These are phyloP conservation scores for Abrostola triplasia DNA, from an alignment of 2,888 invertebrate genomes.

Conservation along the genomic window DNA sequence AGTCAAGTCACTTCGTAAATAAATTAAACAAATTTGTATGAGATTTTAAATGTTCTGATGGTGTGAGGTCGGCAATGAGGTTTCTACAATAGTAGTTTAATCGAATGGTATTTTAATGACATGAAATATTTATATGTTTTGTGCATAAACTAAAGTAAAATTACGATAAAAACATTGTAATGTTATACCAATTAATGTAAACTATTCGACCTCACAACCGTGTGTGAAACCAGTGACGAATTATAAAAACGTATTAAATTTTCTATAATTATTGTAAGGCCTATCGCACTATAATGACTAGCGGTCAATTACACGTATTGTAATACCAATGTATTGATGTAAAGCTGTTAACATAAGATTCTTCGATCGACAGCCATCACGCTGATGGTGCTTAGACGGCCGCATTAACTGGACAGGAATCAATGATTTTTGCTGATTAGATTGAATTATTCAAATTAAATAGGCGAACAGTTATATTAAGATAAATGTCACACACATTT, in stretches of 20 bases:
- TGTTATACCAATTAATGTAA: conserved; percentile 1
- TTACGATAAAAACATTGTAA: conserved; percentile 5
- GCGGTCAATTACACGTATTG: conserved; percentile 44
- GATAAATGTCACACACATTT: conserved; percentile 17
- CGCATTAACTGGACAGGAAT: conserved; percentile 14
- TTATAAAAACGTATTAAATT: conserved; percentile 36
- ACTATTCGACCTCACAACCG: conserved; percentile 31
- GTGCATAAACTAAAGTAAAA: conserved; percentile 6
- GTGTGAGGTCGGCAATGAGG: conserved; percentile 25
- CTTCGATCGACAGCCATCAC: too few relatives aligned
- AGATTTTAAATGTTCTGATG: conserved; percentile 29
- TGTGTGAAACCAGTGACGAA: conserved; percentile 33
- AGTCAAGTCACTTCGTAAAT: conserved; percentile 71
- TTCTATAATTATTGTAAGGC: conserved; percentile 39
- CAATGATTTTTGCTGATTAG: conserved; percentile 19
- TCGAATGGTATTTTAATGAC: conserved; percentile 8
- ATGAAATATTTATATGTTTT: conserved; percentile 29
- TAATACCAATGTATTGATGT: conserved; percentile 22
- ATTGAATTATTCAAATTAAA: conserved; percentile 24
- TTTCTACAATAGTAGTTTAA: conserved; percentile 13
- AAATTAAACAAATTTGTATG: conserved; percentile 12
- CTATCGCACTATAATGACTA: conserved; percentile 30
- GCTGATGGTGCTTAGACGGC: conserved; percentile 2
- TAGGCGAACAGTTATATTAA: conserved; percentile 35
- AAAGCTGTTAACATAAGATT: conserved; percentile 5